Conservation (phyloP, 1,140 invertebrate species). For the Calephelis nemesis region DNA sequence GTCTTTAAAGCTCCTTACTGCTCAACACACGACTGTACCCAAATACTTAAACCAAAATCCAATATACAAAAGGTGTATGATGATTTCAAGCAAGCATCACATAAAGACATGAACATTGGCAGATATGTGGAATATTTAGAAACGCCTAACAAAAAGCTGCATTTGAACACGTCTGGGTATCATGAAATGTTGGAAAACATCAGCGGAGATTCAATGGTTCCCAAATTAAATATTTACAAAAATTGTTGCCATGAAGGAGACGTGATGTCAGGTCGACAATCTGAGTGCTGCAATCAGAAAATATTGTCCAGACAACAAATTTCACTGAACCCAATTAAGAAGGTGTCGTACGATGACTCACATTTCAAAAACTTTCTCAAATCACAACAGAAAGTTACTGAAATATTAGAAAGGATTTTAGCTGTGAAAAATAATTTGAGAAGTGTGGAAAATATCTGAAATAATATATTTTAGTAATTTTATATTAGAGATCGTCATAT, state of each 20-base stretch:
- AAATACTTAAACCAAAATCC: neutral
- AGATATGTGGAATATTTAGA: slow-evolving; percentile 22
- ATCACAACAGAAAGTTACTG: slow-evolving; percentile 65
- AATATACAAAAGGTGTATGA: neutral
- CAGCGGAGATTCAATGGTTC: slow-evolving; percentile 3
- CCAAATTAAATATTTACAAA: slow-evolving; percentile 13
- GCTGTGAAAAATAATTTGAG: slow-evolving; percentile 39
- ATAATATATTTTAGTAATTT: slow-evolving; percentile 6
- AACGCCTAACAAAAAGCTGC: neutral
- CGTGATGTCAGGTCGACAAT: slow-evolving; percentile 28
- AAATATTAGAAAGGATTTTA: slow-evolving; percentile 62
- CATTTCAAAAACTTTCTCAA: slow-evolving; percentile 61
- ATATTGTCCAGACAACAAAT: slow-evolving; percentile 47
- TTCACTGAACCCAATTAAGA: slow-evolving; percentile 40
- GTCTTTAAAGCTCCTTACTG: neutral
- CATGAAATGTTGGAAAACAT: slow-evolving; percentile 52
- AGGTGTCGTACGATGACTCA: slow-evolving; percentile 44
- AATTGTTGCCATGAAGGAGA: slow-evolving; percentile 35
- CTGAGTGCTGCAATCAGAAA: slow-evolving; percentile 39
- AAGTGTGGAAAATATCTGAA: slow-evolving; percentile 47
- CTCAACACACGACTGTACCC: neutral
- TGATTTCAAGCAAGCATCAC: neutral
- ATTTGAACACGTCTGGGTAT: slow-evolving; percentile 35
- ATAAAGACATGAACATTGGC: neutral
- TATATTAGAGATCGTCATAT: no score